phyloP scores from a whole-genome alignment of 2,888 invertebrate species.

The Rhagium mordax region DNA sequence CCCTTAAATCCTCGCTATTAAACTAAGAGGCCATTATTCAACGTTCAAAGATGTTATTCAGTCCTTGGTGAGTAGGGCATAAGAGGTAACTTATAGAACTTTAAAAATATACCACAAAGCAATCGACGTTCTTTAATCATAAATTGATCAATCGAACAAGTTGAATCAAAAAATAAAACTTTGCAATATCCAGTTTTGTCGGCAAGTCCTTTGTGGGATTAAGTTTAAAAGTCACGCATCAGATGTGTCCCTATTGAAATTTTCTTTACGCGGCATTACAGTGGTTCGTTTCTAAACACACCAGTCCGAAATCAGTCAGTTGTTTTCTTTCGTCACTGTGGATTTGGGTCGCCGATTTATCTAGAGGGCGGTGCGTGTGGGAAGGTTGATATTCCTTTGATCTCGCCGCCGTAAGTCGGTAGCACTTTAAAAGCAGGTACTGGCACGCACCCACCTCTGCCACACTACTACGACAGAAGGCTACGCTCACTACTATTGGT shows the following conservation, averaged over 20 bases:
- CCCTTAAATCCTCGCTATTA: background rate
- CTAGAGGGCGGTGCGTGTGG: constrained; percentile 62
- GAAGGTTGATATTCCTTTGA: constrained; percentile 61
- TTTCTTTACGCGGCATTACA: constrained; percentile 30
- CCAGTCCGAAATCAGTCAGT: constrained; percentile 55
- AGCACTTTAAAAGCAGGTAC: constrained; percentile 38
- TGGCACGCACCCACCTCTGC: constrained; percentile 44
- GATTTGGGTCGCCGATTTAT: constrained; percentile 61
- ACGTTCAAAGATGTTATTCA: constrained; percentile 20
- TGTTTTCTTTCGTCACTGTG: constrained; percentile 58
- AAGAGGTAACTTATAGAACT: constrained; percentile 33
- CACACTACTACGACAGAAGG: constrained; percentile 31
- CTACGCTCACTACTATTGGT: constrained; percentile 39
- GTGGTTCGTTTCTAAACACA: constrained; percentile 23
- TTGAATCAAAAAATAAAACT: constrained; percentile 60
- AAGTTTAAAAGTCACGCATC: constrained; percentile 66
- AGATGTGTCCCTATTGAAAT: constrained; percentile 52
- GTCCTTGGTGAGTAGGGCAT: background rate
- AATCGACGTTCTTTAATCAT: constrained; percentile 63
- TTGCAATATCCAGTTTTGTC: constrained; percentile 60
- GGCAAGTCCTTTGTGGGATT: constrained; percentile 60
- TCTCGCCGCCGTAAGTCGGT: constrained; percentile 58
- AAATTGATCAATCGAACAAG: constrained; percentile 63
- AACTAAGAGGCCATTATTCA: constrained; percentile 13
- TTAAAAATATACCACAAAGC: constrained; percentile 55